Evolutionary conservation across 2,113 vertebrate genomes (phyloP).

Genomic region (Daboia siamensis): DNA sequence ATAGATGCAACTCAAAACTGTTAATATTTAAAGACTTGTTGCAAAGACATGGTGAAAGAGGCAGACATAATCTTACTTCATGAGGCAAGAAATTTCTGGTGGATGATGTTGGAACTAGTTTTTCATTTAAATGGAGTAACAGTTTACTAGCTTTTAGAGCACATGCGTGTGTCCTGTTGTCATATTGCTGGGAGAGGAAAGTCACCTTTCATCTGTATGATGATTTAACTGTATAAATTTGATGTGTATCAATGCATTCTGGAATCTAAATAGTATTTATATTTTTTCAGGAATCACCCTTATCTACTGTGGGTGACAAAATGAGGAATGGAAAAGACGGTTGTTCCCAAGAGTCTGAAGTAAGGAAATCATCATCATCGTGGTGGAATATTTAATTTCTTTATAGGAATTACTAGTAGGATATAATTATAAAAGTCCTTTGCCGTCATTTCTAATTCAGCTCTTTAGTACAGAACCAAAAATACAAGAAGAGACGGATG

Average conservation of each 20-base stretch:
- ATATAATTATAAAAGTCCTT: background rate
- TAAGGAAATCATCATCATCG: constrained; percentile 40
- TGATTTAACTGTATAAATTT: background rate
- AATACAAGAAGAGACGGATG: background rate
- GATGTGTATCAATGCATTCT: background rate
- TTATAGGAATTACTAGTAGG: background rate
- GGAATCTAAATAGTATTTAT: background rate
- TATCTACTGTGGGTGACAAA: constrained; percentile 43
- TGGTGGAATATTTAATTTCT: background rate
- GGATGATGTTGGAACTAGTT: background rate
- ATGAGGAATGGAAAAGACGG: constrained; percentile 29
- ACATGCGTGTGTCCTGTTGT: background rate
- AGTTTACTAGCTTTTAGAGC: background rate
- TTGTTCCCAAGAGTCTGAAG: constrained; percentile 62
- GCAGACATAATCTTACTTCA: background rate
- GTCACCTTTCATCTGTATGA: background rate
- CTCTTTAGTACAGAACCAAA: background rate
- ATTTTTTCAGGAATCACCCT: constrained; percentile 58
- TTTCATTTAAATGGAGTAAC: background rate
- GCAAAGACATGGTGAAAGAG: background rate
- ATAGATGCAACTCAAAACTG: background rate
- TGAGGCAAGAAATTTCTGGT: background rate
- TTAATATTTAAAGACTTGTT: background rate
- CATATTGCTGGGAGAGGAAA: background rate
- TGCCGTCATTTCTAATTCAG: background rate